Percentiles rank a stretch among this genome's conserved stretches.
phyloP scores from a whole-genome alignment of 1,140 invertebrate genomes.

The Bombus pascuorum region DNA sequence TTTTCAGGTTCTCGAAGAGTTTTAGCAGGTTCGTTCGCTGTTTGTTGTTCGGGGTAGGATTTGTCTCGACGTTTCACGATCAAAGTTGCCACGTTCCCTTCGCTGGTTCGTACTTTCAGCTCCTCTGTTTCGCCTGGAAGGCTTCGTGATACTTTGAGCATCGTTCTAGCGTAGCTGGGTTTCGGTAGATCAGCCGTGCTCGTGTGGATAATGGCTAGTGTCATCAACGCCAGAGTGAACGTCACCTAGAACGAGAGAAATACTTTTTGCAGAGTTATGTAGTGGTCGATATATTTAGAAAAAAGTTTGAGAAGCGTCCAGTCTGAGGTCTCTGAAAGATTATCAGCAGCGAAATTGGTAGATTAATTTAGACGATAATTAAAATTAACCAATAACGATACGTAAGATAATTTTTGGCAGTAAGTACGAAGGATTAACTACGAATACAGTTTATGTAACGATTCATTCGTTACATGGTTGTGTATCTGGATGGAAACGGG shows the following conservation, averaged over 20 bases:
- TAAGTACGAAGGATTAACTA: neutral
- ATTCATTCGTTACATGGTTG: neutral
- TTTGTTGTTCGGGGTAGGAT: neutral
- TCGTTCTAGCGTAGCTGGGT: constrained; percentile 86
- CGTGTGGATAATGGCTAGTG: constrained; percentile 38
- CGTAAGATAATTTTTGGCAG: no score
- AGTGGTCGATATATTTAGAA: no score
- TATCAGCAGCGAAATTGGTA: no score
- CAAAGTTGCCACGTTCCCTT: constrained; percentile 88
- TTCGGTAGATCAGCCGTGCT: constrained; percentile 69
- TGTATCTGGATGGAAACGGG: constrained; percentile 14
- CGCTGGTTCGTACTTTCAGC: constrained; percentile 88
- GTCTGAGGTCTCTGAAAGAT: no score
- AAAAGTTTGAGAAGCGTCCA: no score
- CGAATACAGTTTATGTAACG: constrained; percentile 16
- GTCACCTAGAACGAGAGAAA: constrained; percentile 59
- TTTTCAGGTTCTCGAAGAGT: neutral
- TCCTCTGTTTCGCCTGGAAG: constrained; percentile 89
- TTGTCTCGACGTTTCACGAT: constrained; percentile 89
- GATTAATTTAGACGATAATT: neutral
- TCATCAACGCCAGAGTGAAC: constrained; percentile 41
- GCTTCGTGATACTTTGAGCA: constrained; percentile 90
- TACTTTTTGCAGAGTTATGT: no score
- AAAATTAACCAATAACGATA: neutral
- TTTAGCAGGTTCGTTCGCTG: neutral